These are phyloP conservation scores for Eupithecia subfuscata DNA, from an alignment of 2,888 invertebrate species.

Conservation along the genomic window DNA sequence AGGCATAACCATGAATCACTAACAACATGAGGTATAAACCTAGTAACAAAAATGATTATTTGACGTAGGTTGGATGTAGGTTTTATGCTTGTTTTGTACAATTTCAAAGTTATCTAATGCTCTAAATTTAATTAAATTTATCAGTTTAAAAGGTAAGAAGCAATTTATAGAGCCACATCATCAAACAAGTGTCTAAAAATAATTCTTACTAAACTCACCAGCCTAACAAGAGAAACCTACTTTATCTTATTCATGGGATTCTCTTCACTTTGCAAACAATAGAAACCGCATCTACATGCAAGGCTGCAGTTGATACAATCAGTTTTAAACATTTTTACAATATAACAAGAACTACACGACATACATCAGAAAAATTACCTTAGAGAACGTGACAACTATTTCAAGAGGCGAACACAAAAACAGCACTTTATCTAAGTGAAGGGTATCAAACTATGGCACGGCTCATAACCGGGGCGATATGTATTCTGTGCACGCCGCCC, in stretches of 20 bases:
- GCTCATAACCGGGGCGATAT: slow-evolving; percentile 61
- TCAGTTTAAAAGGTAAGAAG: neutral
- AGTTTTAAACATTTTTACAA: slow-evolving; percentile 36
- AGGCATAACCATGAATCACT: slow-evolving; percentile 13
- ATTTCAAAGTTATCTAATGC: no score
- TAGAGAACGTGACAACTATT: slow-evolving; percentile 58
- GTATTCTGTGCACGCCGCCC: slow-evolving; percentile 66
- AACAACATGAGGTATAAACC: neutral
- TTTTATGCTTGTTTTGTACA: neutral
- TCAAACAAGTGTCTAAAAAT: neutral
- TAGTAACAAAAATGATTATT: neutral
- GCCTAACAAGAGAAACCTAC: slow-evolving; percentile 33
- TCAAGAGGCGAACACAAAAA: slow-evolving; percentile 59
- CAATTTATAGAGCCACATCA: neutral
- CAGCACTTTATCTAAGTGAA: slow-evolving; percentile 65
- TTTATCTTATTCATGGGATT: slow-evolving; percentile 32
- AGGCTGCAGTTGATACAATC: slow-evolving; percentile 39
- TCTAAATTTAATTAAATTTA: neutral
- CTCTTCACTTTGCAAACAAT: slow-evolving; percentile 42
- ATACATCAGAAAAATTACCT: slow-evolving; percentile 45
- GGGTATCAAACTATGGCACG: slow-evolving; percentile 61
- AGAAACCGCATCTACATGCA: slow-evolving; percentile 43
- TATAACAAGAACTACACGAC: slow-evolving; percentile 39
- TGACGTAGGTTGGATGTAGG: neutral
- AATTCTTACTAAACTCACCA: slow-evolving; percentile 5